Base-by-base conservation (phyloP, 35 echinoderm and acorn worm species). In the Heliocidaris erythrogramma region DNA sequence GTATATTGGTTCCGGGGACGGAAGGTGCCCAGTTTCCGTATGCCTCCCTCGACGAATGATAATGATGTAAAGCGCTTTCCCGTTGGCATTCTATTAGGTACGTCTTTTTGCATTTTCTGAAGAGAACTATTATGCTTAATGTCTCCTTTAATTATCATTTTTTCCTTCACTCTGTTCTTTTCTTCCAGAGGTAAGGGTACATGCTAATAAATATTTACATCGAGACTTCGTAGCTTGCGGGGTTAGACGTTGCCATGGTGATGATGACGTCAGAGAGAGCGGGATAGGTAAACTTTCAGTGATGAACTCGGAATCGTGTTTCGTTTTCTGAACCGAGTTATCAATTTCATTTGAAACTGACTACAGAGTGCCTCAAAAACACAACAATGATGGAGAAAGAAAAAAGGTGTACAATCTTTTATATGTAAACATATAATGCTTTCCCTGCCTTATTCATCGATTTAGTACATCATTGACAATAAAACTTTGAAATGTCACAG, bases 121-220 rank as follows among this genome's bases (percentile, higher is more conserved):
- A 27, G 6, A 18, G 24, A 78, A 78, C 65, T 78, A 78, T 27
- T 56, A 56, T 56, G 14, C 52, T 56, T 56, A 56, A 78, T 78
- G 65, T n/a, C 65, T 78, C 14, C 65, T 78, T 10, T 56, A 10
- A 56, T 78, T 78, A 78, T 27, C 27, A n/a, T 78, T 78, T 78
- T 78, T 27, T 10, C 52, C 9, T 10, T 56, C 52, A 13, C 52
- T 78, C 65, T 78, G 21, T n/a, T 78, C 17, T 78, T 60, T 60
- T 78, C 14, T 78, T 78, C 65, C 4, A 27, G 27, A 78, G 7
- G 87, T 32, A 47, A 48, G 47, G 87, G 87, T 30, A 89, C 87
- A 89, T 48, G 87, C 31, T 89, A 48, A 89, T 89, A 89, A 89
- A 89, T 89, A 89, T 89, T 89, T 89, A 89, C 87, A 89, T n/a